Base-by-base conservation (phyloP, 2,113 vertebrate species). In the Etia nguti region DNA sequence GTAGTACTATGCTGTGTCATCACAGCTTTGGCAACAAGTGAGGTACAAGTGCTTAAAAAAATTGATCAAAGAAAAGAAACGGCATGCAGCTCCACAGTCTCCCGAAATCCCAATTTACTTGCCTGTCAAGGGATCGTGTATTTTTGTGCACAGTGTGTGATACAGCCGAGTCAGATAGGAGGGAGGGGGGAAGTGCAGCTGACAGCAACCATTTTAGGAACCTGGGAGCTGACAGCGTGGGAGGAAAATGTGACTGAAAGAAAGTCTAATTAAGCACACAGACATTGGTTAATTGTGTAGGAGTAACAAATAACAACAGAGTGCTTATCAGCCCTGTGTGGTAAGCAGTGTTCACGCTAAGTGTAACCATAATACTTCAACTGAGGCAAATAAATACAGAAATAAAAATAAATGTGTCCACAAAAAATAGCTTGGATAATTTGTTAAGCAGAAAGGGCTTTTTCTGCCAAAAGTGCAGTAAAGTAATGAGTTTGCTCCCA, bases 271-370 rank as follows among this genome's bases (percentile, higher is more conserved):
- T 90, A 91, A 84, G 75, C 85, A 87, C 77, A 79, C 85, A 88
- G 81, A 90, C 84, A 50, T n/a, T 90, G 89, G 87, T 89, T 94
- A 91, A 90, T 87, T 90, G 93, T 80, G 88, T 89, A 68, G 87
- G 60, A 90, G 89, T 38, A 89, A 84, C 81, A 91, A 89, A 89
- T 86, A 91, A 89, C 80, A 86, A 55, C 55, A 46, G 50, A 80
- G 46, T 15, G 18, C 70, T 84, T 80, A 92, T 92, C 84, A 90
- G 48, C 50, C 62, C 56, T 79, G 83, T 90, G 92, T 91, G 89
- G 60, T 59, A 84, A 59, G 73, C 75, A 83, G 52, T 87, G 85
- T 81, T 73, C 84, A 73, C 62, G 87, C 80, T 80, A 81, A 50
- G 57, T 86, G 88, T 68, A 93, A 83, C 85, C 77, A 46, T 50